Percentiles rank a stretch among this genome's conserved stretches.
Conservation (phyloP, 2,888 invertebrate species). For the Drosophila austrosaltans region DNA sequence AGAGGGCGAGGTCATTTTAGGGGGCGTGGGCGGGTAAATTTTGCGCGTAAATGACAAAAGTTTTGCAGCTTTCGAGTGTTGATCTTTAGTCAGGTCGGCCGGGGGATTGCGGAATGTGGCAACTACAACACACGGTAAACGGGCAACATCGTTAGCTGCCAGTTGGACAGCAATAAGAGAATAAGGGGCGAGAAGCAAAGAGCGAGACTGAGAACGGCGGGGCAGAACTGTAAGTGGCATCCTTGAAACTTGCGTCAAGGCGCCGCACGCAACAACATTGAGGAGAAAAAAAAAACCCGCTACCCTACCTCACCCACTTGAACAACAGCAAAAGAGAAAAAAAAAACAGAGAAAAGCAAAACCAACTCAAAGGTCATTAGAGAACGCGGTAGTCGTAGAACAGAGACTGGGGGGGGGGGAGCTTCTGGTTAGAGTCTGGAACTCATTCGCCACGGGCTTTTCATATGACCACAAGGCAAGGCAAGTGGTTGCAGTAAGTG, state of each 20-base stretch:
- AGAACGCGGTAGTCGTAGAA: constrained; percentile 3
- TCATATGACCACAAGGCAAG: constrained; percentile 28
- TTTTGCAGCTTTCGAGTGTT: constrained; percentile 68
- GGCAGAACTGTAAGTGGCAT: constrained; percentile 68
- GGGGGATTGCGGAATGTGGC: constrained; percentile 36
- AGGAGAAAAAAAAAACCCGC: constrained; percentile 18
- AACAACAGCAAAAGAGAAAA: constrained; percentile 9
- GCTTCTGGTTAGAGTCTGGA: constrained; percentile 4
- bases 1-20: constrained; percentile 30
- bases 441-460: constrained; percentile 17
- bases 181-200: background rate
- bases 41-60: constrained; percentile 76
- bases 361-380: constrained; percentile 51
- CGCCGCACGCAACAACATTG: constrained; percentile 65
- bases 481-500: constrained; percentile 13
- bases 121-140: constrained; percentile 50
- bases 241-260: constrained; percentile 70
- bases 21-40: constrained; percentile 55
- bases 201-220: background rate
- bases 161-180: constrained; percentile 34
- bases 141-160: constrained; percentile 77
- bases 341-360: constrained; percentile 36
- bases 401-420: background rate
- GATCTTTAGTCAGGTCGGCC: constrained; percentile 62
- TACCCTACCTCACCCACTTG: constrained; percentile 34